phyloP scores from a whole-genome alignment of 2,797 vertebrate genomes.

The Poecilia wingei region DNA sequence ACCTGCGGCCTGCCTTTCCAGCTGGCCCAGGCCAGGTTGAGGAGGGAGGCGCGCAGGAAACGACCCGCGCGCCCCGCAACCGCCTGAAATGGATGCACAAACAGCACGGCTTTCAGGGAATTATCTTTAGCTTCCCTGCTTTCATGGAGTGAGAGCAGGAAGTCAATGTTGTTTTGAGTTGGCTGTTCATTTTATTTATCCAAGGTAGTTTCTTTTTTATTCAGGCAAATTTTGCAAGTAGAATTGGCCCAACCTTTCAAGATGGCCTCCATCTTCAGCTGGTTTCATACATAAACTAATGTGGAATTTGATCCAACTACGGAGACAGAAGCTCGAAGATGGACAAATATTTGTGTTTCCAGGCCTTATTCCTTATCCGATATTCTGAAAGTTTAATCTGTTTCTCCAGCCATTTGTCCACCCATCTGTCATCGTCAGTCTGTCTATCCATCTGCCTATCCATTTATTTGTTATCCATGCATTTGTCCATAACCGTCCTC shows the following conservation, averaged over 20 bases:
- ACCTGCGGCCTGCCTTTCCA: slow-evolving; percentile 72
- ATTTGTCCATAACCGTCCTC: neutral
- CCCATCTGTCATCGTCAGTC: neutral
- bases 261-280: slow-evolving; percentile 37
- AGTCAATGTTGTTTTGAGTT: neutral
- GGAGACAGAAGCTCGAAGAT: neutral
- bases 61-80: slow-evolving; percentile 19
- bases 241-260: slow-evolving; percentile 51
- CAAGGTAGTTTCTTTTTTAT: neutral
- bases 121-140: slow-evolving; percentile 23
- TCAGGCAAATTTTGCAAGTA: slow-evolving; percentile 32
- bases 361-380: neutral
- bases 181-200: neutral
- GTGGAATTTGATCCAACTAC: neutral
- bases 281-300: neutral
- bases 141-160: neutral
- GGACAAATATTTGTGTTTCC: neutral
- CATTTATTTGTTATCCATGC: neutral
- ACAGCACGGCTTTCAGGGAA: slow-evolving; percentile 27
- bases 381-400: neutral
- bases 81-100: slow-evolving; percentile 39
- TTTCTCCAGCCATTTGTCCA: neutral
- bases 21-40: slow-evolving; percentile 44
- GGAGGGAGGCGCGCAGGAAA: slow-evolving; percentile 44
- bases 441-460: neutral